Evolutionary conservation across 1,140 invertebrate species (phyloP).

Genomic region (Cotesia typhae): DNA sequence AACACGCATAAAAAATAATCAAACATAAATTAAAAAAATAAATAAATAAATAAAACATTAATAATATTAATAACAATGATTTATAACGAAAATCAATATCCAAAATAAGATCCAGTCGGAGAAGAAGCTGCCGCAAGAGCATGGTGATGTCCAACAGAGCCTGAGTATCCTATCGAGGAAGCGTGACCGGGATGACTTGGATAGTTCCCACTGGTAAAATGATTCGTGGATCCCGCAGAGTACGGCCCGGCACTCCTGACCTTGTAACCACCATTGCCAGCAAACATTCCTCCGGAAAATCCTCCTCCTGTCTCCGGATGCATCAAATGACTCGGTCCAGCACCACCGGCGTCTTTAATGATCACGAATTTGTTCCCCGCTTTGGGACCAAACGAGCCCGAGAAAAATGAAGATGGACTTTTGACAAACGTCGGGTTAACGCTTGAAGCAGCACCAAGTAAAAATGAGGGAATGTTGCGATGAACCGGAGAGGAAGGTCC

Average conservation of each 20-base stretch:
- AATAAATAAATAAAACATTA: conserved; percentile 39
- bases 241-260: conserved; percentile 34
- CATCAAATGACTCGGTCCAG: conserved; percentile 32
- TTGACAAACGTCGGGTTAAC: conserved; percentile 36
- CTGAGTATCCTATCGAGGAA: conserved; percentile 29
- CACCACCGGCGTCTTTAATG: conserved; percentile 41
- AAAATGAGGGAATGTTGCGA: conserved; percentile 26
- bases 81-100: neutral
- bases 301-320: conserved; percentile 27
- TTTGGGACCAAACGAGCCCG: conserved; percentile 38
- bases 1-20: neutral
- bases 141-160: conserved; percentile 12
- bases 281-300: conserved; percentile 35
- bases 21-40: conserved; percentile 13
- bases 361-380: conserved; percentile 39
- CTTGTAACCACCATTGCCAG: conserved; percentile 32
- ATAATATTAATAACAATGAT: neutral
- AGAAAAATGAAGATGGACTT: conserved; percentile 38
- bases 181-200: neutral
- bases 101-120: conserved; percentile 1
- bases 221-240: conserved; percentile 15
- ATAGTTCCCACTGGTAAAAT: conserved; percentile 20
- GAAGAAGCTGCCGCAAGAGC: neutral
- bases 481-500: neutral
- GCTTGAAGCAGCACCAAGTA: conserved; percentile 36